A percentile compares a stretch with the other conserved stretches of the same genome.
phyloP scores from a whole-genome alignment of 2,888 invertebrate species.

The Scaptodrosophila latifasciaeformis region DNA sequence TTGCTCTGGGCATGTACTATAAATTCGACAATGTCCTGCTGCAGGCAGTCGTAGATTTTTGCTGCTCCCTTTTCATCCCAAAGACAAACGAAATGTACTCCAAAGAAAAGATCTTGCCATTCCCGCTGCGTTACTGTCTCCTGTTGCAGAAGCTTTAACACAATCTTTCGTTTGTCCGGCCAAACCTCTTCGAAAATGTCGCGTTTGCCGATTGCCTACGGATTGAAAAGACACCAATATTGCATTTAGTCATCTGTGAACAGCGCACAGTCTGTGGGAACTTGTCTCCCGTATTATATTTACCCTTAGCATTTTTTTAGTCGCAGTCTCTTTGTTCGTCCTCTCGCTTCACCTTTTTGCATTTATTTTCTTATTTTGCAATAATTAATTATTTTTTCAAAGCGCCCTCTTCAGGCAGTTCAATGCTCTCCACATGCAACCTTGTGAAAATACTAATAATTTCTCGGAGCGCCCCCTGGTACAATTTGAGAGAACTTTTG shows the following conservation, averaged over 20 bases:
- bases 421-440: too few relatives aligned
- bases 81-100: conserved; percentile 95
- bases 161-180: conserved; percentile 95
- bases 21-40: conserved; percentile 94
- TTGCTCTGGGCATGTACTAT: conserved; percentile 93
- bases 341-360: conserved; percentile 11
- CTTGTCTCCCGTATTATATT: conserved; percentile 22
- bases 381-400: too few relatives aligned
- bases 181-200: conserved; percentile 93
- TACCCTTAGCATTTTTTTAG: conserved; percentile 42
- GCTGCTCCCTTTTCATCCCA: conserved; percentile 97
- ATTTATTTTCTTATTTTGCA: conserved; percentile 29
- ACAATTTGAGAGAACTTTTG: too few relatives aligned
- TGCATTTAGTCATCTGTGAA: background rate
- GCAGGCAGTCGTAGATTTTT: conserved; percentile 91
- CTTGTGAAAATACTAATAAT: too few relatives aligned
- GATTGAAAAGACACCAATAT: conserved; percentile 20
- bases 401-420: too few relatives aligned
- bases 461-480: too few relatives aligned
- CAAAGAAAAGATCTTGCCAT: conserved; percentile 98
- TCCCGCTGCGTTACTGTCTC: conserved; percentile 94
- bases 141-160: conserved; percentile 93
- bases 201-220: conserved; percentile 59
- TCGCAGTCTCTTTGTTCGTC: conserved; percentile 17
- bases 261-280: too few relatives aligned